A percentile compares a stretch with the other conserved stretches of the same genome.
phyloP scores from a whole-genome alignment of 2,797 vertebrate genomes.

The Anabacerthia variegaticeps region DNA sequence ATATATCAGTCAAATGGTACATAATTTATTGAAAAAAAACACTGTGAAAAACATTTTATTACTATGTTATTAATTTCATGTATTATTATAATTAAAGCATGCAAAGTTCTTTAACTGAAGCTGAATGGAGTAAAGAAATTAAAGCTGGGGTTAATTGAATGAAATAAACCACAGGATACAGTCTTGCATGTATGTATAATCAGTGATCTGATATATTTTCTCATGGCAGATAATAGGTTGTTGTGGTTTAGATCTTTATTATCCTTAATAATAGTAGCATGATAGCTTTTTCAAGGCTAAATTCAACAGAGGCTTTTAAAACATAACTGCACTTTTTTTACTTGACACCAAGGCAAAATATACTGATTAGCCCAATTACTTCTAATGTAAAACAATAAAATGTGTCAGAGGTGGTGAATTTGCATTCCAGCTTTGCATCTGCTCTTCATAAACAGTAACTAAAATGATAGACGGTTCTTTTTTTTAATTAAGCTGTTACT shows the following conservation, averaged over 20 bases:
- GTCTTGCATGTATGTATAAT: neutral
- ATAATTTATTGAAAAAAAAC: neutral
- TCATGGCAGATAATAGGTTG: accelerated
- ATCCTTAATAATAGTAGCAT: neutral
- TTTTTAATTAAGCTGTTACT: neutral
- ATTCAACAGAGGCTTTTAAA: neutral
- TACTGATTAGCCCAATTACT: neutral
- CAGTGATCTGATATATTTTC: neutral
- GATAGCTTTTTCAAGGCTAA: neutral
- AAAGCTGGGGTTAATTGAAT: neutral
- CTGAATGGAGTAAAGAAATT: neutral
- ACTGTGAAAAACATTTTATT: neutral
- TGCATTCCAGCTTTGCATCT: neutral
- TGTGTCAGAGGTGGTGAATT: neutral
- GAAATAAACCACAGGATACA: neutral
- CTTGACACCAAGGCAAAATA: neutral
- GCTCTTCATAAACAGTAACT: neutral
- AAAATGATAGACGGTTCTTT: neutral
- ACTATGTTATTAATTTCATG: neutral
- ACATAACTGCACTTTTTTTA: neutral
- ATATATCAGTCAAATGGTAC: neutral
- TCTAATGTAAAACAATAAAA: neutral
- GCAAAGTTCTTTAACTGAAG: neutral
- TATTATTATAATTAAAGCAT: neutral
- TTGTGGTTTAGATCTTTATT: neutral